Conservation (phyloP, 2,888 invertebrate species). For the Megaustenia siamemsis region DNA sequence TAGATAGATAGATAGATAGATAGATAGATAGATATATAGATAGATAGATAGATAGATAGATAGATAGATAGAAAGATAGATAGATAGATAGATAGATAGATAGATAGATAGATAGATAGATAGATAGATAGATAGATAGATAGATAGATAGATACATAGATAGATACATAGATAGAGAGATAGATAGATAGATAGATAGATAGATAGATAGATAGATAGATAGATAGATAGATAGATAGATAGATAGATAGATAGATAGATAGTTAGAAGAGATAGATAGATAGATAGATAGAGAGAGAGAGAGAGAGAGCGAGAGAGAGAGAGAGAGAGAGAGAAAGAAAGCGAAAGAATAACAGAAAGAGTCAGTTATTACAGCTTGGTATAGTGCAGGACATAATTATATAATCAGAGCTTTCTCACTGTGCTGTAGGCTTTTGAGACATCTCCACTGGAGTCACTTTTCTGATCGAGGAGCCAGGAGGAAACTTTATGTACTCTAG, state of each 20-base stretch:
- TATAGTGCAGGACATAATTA: too few species aligned
- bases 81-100: constrained; percentile 2
- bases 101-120: background rate
- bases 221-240: constrained; percentile 17
- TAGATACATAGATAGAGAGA: background rate
- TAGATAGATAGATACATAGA: constrained; percentile 4
- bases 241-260: constrained; percentile 15
- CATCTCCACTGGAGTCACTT: too few species aligned
- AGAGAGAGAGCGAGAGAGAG: too few species aligned
- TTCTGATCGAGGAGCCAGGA: too few species aligned
- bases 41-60: constrained; percentile 2
- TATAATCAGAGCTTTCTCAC: too few species aligned
- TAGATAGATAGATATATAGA: constrained; percentile 2
- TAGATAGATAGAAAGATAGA: background rate
- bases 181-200: constrained; percentile 12
- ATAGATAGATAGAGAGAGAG: too few species aligned
- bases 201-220: constrained; percentile 17
- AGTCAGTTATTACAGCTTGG: too few species aligned
- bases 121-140: background rate
- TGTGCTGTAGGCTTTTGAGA: too few species aligned
- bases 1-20: background rate
- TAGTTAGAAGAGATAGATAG: too few species aligned
- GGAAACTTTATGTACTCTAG: too few species aligned
- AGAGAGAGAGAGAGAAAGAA: too few species aligned
- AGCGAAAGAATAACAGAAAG: too few species aligned